Evolutionary conservation across 2,113 vertebrate genomes (phyloP).

Genomic region (Aplodontia rufa): DNA sequence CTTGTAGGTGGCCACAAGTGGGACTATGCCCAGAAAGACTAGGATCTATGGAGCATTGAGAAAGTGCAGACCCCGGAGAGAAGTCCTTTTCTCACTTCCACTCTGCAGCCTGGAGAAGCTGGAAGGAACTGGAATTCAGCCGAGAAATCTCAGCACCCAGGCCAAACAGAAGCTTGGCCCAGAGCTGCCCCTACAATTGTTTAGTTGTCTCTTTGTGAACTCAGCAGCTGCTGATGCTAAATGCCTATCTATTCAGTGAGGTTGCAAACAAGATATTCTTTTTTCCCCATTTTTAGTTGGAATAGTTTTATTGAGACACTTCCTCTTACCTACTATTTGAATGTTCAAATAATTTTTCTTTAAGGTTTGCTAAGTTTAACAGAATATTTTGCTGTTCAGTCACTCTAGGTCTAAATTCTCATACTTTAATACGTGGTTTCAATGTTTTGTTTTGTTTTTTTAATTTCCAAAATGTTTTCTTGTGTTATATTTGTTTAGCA

Average conservation of each 20-base stretch:
- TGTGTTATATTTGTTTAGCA: not conserved
- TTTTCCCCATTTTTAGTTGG: not conserved
- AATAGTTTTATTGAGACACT: not conserved
- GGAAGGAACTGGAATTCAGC: not conserved
- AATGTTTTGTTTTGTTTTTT: too few species aligned
- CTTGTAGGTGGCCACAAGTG: accelerated
- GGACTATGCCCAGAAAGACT: not conserved
- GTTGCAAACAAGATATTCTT: not conserved
- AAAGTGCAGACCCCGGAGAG: not conserved
- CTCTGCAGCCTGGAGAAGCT: not conserved
- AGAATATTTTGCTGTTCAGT: not conserved
- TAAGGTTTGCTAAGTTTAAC: not conserved
- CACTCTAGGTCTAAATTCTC: not conserved
- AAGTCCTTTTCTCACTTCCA: not conserved
- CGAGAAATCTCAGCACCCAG: not conserved
- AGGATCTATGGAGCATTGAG: not conserved
- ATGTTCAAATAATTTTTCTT: not conserved
- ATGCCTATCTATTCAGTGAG: too few species aligned
- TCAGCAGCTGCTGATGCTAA: not conserved
- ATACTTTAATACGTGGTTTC: not conserved
- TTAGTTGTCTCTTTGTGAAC: not conserved
- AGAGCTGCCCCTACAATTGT: not conserved
- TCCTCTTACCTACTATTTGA: not conserved
- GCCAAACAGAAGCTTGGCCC: not conserved
- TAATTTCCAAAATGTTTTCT: not conserved